Base-by-base conservation (phyloP, 2,888 invertebrate species). In the Drosophila algonquin region DNA sequence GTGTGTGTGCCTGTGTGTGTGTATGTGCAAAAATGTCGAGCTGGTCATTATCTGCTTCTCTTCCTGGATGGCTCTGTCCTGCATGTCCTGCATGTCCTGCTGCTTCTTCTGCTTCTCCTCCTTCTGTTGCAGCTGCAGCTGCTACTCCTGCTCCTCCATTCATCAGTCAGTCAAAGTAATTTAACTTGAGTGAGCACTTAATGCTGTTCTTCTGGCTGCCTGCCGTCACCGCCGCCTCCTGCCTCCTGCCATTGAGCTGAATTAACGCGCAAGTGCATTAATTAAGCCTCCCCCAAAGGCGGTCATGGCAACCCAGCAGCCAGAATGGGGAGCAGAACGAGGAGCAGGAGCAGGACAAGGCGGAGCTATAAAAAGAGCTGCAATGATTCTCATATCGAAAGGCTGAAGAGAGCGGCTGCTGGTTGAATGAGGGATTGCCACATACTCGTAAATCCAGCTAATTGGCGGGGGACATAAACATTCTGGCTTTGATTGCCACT, bases 261-360 rank as follows among this genome's bases (percentile, higher is more conserved):
- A 77, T 85, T 84, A 89, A 87, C 72, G 80, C 73, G 63, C 72
- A 87, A 89, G 76, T 84, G 87, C 87, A 89, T 89, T 89, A 89
- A 85, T 85, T 84, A 87, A 84, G 81, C 69, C 6, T 14, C 40
- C 40, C 67, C 73, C 70, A 71, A 85, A 78, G 76, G 78, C 58
- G 35, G 48, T 67, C 77, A 76, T 73, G 79, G 81, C 70, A 77
- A 77, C 79, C 32, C 35, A 5, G 12, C 5, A 21, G 21, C 21
- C 35, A 30, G 30, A 30, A 8, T 1, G 30, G 8, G 30, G 30
- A 30, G 10, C 40, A 7, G 6, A 18, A 18, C 18, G 6, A 16
- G 46, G 12, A 2, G 21, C 27, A 24, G 50, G 48, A 48, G 21
- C 18, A 18, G 44, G 10, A 45, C 32, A 32, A 48, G 56, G 27